Evolutionary conservation across 2,797 vertebrate species (phyloP).

Genomic region (Prunella strophiata): DNA sequence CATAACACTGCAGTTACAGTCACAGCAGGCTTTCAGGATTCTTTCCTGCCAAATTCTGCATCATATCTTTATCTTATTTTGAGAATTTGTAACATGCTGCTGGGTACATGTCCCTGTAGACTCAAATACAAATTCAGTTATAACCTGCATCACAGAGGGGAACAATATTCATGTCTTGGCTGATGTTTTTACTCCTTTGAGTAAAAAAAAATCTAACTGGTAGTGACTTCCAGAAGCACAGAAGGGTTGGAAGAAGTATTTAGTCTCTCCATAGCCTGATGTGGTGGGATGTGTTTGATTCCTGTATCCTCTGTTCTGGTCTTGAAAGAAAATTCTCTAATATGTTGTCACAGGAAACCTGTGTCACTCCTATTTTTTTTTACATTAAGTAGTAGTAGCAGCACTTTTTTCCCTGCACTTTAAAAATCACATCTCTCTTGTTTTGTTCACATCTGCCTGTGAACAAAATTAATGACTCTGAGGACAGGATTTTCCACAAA

Average conservation of each 20-base stretch:
- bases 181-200: background rate
- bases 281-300: background rate
- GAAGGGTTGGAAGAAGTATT: background rate
- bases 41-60: background rate
- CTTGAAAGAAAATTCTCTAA: background rate
- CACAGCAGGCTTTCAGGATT: background rate
- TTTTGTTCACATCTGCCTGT: background rate
- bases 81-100: background rate
- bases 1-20: background rate
- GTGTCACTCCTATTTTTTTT: background rate
- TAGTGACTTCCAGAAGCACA: background rate
- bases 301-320: background rate
- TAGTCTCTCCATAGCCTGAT: rapidly evolving
- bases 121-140: background rate
- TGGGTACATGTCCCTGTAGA: no score
- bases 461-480: background rate
- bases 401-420: rapidly evolving
- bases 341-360: background rate
- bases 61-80: background rate
- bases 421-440: background rate
- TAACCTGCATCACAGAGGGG: background rate
- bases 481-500: background rate
- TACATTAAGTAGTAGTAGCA: background rate
- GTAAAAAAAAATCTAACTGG: background rate
- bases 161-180: background rate